Conservation (phyloP, 1,140 invertebrate species). For the Macrostomum lignano region DNA sequence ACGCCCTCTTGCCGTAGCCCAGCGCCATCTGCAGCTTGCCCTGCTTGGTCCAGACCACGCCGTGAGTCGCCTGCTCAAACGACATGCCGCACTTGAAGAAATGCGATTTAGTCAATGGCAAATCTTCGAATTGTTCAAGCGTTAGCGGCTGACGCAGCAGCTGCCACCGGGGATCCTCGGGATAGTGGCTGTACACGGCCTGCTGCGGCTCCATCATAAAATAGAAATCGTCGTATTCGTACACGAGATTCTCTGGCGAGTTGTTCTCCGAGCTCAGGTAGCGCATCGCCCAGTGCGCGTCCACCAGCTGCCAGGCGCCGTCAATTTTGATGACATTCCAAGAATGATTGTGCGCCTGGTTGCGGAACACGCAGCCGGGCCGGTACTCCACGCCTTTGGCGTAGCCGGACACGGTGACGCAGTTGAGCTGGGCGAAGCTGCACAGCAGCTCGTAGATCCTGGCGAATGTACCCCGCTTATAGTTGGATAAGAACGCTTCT, state of each 20-base stretch:
- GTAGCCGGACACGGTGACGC: constrained; percentile 89
- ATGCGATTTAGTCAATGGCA: constrained; percentile 26
- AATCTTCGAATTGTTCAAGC: constrained; percentile 18
- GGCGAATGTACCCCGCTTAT: constrained; percentile 60
- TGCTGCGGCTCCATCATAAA: constrained; percentile 25
- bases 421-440: constrained; percentile 76
- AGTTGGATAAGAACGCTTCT: constrained; percentile 47
- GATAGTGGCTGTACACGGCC: constrained; percentile 21
- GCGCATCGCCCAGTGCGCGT: constrained; percentile 26
- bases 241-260: constrained; percentile 18
- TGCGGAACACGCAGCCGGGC: constrained; percentile 37
- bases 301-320: constrained; percentile 25
- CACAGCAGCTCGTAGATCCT: constrained; percentile 63
- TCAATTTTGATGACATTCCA: constrained; percentile 26
- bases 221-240: constrained; percentile 29
- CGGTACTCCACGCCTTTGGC: constrained; percentile 90
- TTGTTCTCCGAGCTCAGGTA: constrained; percentile 13
- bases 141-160: constrained; percentile 11
- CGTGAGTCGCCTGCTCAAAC: constrained; percentile 23
- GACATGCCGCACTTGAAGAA: constrained; percentile 27
- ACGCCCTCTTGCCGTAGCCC: constrained; percentile 20
- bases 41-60: constrained; percentile 17
- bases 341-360: constrained; percentile 23
- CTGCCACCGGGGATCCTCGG: constrained; percentile 23
- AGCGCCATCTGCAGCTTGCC: constrained; percentile 18